These are phyloP conservation scores for Carettochelys insculpta DNA, from an alignment of 2,113 vertebrate species.

Conservation along the genomic window DNA sequence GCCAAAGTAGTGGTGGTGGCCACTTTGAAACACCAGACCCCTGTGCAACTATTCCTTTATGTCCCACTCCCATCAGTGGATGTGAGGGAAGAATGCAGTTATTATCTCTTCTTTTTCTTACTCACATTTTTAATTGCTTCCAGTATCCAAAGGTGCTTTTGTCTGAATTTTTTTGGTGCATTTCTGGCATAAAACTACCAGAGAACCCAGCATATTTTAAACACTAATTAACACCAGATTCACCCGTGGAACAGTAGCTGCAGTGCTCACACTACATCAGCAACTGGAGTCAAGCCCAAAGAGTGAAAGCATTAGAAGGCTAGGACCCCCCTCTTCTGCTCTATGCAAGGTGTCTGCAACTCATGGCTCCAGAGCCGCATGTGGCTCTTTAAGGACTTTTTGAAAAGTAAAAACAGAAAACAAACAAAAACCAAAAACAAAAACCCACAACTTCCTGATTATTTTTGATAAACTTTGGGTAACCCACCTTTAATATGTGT, in stretches of 20 bases:
- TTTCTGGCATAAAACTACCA: background rate
- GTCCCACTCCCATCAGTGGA: no score
- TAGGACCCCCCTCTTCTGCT: background rate
- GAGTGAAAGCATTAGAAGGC: background rate
- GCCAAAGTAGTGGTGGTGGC: no score
- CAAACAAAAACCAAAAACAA: no score
- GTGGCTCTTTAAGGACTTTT: no score
- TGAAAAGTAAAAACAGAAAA: no score
- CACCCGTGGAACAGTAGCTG: background rate
- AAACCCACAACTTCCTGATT: no score
- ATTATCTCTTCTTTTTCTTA: background rate
- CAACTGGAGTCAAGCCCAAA: background rate
- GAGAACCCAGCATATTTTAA: background rate
- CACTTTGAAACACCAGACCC: no score
- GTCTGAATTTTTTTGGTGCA: background rate
- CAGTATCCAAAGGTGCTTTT: background rate
- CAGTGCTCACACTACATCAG: background rate
- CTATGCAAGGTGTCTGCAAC: background rate
- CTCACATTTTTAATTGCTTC: background rate
- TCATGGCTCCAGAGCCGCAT: no score
- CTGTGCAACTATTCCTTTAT: no score
- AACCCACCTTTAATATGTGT: no score
- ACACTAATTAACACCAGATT: background rate
- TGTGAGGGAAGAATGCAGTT: background rate
- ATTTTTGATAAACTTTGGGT: no score